Evolutionary conservation across 2,888 invertebrate genomes (phyloP).

Genomic region (Luperina testacea): DNA sequence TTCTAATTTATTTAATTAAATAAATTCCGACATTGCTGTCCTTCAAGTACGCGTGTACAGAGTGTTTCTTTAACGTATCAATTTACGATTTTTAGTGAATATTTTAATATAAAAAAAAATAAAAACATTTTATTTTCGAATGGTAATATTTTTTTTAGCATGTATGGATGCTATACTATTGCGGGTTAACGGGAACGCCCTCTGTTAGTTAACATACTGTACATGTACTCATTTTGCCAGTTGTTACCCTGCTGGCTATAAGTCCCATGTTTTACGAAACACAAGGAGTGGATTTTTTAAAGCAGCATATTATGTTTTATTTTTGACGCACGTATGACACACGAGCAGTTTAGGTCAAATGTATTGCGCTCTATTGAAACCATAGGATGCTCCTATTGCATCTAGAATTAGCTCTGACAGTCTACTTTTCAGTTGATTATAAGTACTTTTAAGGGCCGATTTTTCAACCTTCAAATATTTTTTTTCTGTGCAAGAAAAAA

Average conservation of each 20-base stretch:
- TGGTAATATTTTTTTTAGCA: too few relatives aligned
- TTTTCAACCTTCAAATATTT: background rate
- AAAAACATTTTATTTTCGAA: too few relatives aligned
- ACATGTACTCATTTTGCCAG: background rate
- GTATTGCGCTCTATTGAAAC: slow-evolving; percentile 8
- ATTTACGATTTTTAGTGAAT: too few relatives aligned
- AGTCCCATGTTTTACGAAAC: background rate
- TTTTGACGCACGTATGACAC: background rate
- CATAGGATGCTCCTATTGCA: background rate
- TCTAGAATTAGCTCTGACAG: background rate
- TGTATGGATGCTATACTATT: too few relatives aligned
- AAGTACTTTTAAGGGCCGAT: background rate
- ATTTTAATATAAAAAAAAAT: too few relatives aligned
- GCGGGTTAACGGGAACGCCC: too few relatives aligned
- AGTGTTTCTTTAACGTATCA: too few relatives aligned
- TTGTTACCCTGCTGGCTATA: background rate
- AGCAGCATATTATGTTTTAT: background rate
- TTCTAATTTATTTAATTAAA: too few relatives aligned
- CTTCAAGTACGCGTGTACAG: too few relatives aligned
- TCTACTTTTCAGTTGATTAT: background rate
- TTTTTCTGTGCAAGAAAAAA: background rate
- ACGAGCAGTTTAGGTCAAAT: background rate
- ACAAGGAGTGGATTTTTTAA: background rate
- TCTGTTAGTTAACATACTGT: too few relatives aligned
- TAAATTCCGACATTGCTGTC: too few relatives aligned